Evolutionary conservation across 2,888 invertebrate genomes (phyloP).

Genomic region (Argyra leucocephala): DNA sequence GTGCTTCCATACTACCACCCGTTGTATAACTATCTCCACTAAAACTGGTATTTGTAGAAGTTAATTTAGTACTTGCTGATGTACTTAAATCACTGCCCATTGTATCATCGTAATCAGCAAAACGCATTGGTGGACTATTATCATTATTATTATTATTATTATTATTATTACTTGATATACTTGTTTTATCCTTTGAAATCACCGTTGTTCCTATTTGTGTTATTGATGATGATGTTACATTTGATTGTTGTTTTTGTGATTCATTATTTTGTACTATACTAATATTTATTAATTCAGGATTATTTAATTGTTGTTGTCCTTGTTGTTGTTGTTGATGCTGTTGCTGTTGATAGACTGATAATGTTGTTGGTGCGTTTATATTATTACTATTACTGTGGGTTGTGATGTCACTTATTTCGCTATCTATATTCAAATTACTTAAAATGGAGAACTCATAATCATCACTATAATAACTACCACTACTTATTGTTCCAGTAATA

Average conservation of each 20-base stretch:
- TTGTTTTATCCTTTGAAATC: not conserved
- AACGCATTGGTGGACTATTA: not conserved
- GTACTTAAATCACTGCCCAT: slow-evolving; percentile 18
- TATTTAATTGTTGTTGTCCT: no score
- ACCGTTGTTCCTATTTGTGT: not conserved
- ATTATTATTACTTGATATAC: not conserved
- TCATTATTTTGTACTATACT: not conserved
- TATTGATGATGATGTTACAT: not conserved
- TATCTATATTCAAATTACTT: slow-evolving; percentile 11
- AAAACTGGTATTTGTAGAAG: not conserved
- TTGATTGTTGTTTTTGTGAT: not conserved
- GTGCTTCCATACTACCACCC: slow-evolving; percentile 25
- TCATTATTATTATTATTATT: not conserved
- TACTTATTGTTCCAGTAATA: slow-evolving; percentile 20
- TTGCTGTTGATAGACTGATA: no score
- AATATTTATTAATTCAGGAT: not conserved
- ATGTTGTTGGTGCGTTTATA: not conserved
- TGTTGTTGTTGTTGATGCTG: not conserved
- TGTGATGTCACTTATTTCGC: slow-evolving; percentile 2
- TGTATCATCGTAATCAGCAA: slow-evolving; percentile 9
- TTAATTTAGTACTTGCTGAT: slow-evolving; percentile 12
- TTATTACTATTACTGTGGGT: not conserved
- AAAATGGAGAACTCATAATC: slow-evolving; percentile 9
- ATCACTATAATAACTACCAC: not conserved
- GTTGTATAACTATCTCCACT: slow-evolving; percentile 1